Conservation (phyloP, 2,888 invertebrate species). For the Zelleria hepariella region DNA sequence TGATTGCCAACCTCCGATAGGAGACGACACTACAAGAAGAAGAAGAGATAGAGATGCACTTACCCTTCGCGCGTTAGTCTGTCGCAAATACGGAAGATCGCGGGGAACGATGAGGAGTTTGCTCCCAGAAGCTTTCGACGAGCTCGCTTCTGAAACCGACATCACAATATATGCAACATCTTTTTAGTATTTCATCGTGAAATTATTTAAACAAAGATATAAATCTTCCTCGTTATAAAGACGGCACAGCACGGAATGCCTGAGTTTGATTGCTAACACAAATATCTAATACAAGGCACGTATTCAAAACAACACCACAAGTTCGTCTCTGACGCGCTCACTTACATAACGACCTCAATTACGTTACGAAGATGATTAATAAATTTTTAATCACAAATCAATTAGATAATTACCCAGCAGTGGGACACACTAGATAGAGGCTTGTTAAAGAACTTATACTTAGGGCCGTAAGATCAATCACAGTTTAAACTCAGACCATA, state of each 20-base stretch:
- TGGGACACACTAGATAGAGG: too few relatives aligned
- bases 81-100: conserved; percentile 64
- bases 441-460: too few relatives aligned
- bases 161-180: not conserved
- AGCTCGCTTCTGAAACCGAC: conserved; percentile 46
- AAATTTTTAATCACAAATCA: not conserved
- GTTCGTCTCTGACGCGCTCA: not conserved
- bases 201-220: too few relatives aligned
- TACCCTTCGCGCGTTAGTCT: conserved; percentile 68
- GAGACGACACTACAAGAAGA: too few relatives aligned
- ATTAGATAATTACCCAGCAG: not conserved
- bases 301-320: not conserved
- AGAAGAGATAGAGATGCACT: conserved; percentile 14
- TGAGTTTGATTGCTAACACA: too few relatives aligned
- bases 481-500: too few relatives aligned
- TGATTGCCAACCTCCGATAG: too few relatives aligned
- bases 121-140: conserved; percentile 51
- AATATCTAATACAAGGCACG: not conserved
- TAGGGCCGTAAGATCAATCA: too few relatives aligned
- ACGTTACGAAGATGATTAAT: conserved; percentile 5
- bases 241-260: too few relatives aligned
- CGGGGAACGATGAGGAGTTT: conserved; percentile 63
- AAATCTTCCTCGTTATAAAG: too few relatives aligned
- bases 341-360: not conserved
- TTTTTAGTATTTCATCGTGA: too few relatives aligned